Base-by-base conservation (phyloP, 2,797 vertebrate species). In the Scolopax rusticola region DNA sequence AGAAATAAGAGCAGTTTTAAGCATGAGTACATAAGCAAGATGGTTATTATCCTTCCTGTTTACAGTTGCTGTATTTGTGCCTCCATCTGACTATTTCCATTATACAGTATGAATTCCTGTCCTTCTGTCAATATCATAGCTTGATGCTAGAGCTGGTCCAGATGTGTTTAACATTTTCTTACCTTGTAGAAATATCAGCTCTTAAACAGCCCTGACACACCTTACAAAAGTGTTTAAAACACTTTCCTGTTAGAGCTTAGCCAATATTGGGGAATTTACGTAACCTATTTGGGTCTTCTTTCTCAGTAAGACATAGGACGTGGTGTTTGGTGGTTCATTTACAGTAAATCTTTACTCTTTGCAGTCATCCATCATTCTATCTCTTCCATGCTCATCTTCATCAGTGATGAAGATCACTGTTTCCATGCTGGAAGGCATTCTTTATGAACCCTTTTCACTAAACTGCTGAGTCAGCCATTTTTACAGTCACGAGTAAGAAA, bases 41-140 rank as follows among this genome's bases (percentile, higher is more conserved):
- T 69, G 40, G n/a, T 86, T 83, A 48, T 84, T 94, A 56, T 61
- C 71, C 40, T 84, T 91, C 51, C 73, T 91, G 69, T 69, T 91
- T 80, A 69, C 41, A n/a, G 27, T 47, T 80, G 40, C 50, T 84
- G 12, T 73, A 20, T 73, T 86, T 86, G 15, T 80, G 41, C 19
- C 8, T 86, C 18, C 12, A 3, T 69, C 41, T 51, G 71, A 60
- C 25, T 53, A 6, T 86, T 95, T 80, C 24, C 19, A 18, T 70
- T 80, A 12, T 15, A 38, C 11, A 6, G 15, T 48, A 38, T 68
- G 38, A 69, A 69, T 84, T 89, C 47, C 8, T 17, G 12, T 65
- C 54, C 38, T 79, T 63, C 41, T 79, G 30, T 51, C 32, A 9
- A 8, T 61, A 20, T 69, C 32, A 28, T 67, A 16, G 16, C 14